Evolutionary conservation across 1,140 invertebrate species (phyloP), one percentile per base, ranked within the genome.

Genomic region (Galendromus occidentalis): DNA sequence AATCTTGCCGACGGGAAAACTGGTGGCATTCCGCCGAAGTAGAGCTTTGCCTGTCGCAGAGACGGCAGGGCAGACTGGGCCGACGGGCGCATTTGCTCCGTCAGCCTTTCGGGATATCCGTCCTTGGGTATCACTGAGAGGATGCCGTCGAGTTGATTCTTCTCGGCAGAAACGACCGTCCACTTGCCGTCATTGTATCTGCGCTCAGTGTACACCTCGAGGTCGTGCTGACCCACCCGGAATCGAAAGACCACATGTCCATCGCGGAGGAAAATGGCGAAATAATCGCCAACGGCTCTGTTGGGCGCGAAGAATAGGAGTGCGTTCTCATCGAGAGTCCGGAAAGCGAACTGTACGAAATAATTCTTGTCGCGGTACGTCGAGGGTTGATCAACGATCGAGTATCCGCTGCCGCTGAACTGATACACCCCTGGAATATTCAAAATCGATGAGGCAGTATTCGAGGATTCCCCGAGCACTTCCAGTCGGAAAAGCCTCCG

Each of bases 311-410:
- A 76, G 73, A 94, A 91, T 0, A 95, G 78, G 6, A 92, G 74
- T 1, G 88, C 86, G 76, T 93, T 84, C 73, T 91, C 85, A 76
- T 93, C 90, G 69, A 85, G 85, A 0, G 88, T 91, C 67, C 83
- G 82, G 74, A 95, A 91, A 67, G 82, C 84, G 47, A 95, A 80
- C 17, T 83, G 82, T 1, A 94, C 79, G 42, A 82, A 83, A 73
- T 89, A 88, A 14, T 82, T 79, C 69, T 84, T 82, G 71, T 82
- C 81, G 69, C 84, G 82, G 71, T 86, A 83, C 80, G 80, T 66
- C 79, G 79, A 17, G 79, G 80, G 14, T 79, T 79, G 30, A 79
- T 80, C 70, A 20, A 85, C 76, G 42, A 85, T 81, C 1, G 85
- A 82, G 73, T 90, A 91, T 0, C 88, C 87, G 45, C 82, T 78